Base-by-base conservation (phyloP, 2,797 vertebrate species). In the Sparus aurata region DNA sequence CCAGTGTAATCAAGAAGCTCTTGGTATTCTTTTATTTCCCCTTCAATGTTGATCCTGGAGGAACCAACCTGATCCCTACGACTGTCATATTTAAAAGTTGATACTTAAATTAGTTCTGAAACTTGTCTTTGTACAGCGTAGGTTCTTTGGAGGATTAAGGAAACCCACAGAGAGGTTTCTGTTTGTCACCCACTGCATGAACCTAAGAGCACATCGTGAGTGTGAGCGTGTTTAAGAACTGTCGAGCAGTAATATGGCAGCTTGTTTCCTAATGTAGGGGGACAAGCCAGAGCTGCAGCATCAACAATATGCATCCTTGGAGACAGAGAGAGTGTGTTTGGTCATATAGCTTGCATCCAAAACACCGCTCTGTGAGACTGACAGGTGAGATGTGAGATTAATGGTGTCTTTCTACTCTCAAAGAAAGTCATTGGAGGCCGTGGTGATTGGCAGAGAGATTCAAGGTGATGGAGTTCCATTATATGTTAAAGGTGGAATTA, bases 321-420 rank as follows among this genome's bases (percentile, higher is more conserved):
- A 80, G 86, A 83, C 18, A 1, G 16, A 27, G 68, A 50, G 75
- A 79, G 67, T 63, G 41, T 71, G 75, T 84, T 84, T 72, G 45
- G 41, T 73, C 62, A 43, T 67, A 65, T 63, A 57, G 64, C 57
- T 75, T 68, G 82, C 75, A 82, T 86, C 80, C 73, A 79, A 89
- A 87, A 83, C 85, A 65, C 54, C 71, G 73, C 70, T 45, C 46
- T 60, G 84, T 25, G 70, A 80, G 72, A 41, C 57, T 91, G 87
- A 79, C 87, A 89, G 83, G 73, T 80, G 74, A 83, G 69, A 81
- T 16, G 6, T 49, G 77, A 91, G 90, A 93, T 93, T 90, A 89
- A 93, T 93, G 87, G 76, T 9, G 69, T 83, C 72, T 75, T 90
- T 87, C 80, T 79, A 59, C 73, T 66, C 60, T 73, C 69, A 78